Base-by-base conservation (phyloP, 1,140 invertebrate species). In the Saccostrea cuccullata region DNA sequence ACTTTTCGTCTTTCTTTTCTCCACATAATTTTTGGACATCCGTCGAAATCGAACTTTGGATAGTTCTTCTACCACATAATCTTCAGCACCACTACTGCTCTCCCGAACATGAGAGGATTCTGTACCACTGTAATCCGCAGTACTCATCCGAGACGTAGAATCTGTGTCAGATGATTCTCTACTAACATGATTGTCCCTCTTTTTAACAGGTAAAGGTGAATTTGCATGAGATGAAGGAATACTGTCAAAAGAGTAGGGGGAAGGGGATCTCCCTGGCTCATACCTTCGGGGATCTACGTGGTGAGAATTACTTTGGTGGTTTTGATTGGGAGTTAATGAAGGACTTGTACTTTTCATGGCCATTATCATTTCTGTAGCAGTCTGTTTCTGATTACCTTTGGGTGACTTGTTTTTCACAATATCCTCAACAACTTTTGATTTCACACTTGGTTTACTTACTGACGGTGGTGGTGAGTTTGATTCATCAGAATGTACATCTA, bases 171-270 rank as follows among this genome's bases (percentile, higher is more conserved):
- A 89, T 20, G 82, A 87, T 30, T 86, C 47, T 70, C 84, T 55
- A 12, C 70, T 20, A 36, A 85, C 23, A 8, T 58, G 56, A 84
- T 82, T 23, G 77, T 60, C 55, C 85, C 30, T 20, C 73, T 55
- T 82, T 89, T 58, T 84, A 82, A 70, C 26, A 64, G 89, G 86
- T 87, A 89, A 87, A 23, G 89, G 89, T 55, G 89, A 89, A 87
- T 89, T 86, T 23, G 89, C 89, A 89, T 89, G 89, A 40, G 89
- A 89, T 67, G 89, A 89, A 17, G 89, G 89, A 85, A 89, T 86
- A 58, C 89, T 89, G 30, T 89, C 89, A 86, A 89, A 89, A 60
- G 89, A 89, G 56, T 89, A 89, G 40, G 89, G 89, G 11, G 89
- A 89, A 26, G 86, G 86, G 13, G 89, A 89, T n/a, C 89, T 87